phyloP scores from a whole-genome alignment of 2,797 vertebrate species.

The Centropyge bicolor region DNA sequence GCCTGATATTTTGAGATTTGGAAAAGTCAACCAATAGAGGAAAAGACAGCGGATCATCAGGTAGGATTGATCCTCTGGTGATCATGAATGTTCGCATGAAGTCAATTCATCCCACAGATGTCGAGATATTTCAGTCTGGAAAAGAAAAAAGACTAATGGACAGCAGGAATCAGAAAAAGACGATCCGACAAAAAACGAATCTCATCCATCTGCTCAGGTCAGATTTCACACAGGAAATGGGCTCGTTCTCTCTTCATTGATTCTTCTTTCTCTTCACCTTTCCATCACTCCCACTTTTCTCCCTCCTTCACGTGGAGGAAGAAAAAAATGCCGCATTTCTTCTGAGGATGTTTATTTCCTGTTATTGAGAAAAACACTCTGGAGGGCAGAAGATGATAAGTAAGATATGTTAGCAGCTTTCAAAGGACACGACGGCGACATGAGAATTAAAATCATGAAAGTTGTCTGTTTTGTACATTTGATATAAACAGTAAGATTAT shows the following conservation, averaged over 20 bases:
- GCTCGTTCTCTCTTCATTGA: slow-evolving; percentile 66
- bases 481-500: no score
- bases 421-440: not conserved
- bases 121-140: not conserved
- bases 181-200: slow-evolving; percentile 63
- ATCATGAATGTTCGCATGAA: not conserved
- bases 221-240: slow-evolving; percentile 73
- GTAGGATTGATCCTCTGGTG: no score
- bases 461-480: not conserved
- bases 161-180: slow-evolving; percentile 51
- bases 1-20: no score
- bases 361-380: slow-evolving; percentile 71
- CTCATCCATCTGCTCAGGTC: slow-evolving; percentile 71
- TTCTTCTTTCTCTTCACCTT: slow-evolving; percentile 62
- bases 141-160: slow-evolving; percentile 46
- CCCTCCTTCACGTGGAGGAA: slow-evolving; percentile 46
- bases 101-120: not conserved
- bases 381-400: slow-evolving; percentile 21
- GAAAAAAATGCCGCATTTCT: slow-evolving; percentile 21
- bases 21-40: not conserved
- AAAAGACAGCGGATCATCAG: not conserved
- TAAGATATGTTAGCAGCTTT: not conserved
- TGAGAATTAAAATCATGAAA: not conserved
- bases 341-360: slow-evolving; percentile 18
- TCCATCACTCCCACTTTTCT: slow-evolving; percentile 60